Percentiles rank a stretch among this genome's conserved stretches.
These are phyloP conservation scores for Rhabdomys pumilio DNA, from an alignment of 2,797 vertebrate species.

Conservation along the genomic window DNA sequence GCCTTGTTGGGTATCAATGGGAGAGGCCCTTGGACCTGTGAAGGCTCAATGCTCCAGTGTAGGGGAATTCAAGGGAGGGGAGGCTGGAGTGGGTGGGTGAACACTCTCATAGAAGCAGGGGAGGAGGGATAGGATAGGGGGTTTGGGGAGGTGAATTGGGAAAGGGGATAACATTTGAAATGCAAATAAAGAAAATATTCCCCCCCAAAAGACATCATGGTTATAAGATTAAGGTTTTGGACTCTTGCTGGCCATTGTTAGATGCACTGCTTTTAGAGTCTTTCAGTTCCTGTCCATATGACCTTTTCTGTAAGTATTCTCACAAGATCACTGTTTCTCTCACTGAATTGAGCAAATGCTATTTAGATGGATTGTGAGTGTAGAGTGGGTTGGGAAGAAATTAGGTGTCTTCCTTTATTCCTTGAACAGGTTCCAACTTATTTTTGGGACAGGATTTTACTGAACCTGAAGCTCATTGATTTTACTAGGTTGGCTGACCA, in stretches of 20 bases:
- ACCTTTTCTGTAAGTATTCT: background rate
- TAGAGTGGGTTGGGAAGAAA: background rate
- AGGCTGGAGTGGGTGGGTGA: too few relatives aligned
- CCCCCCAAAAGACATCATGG: background rate
- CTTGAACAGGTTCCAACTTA: background rate
- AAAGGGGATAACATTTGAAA: too few relatives aligned
- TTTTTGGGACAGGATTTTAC: background rate
- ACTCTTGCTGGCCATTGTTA: slow-evolving; percentile 16
- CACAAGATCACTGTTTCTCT: background rate
- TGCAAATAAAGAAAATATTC: too few relatives aligned
- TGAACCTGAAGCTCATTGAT: background rate
- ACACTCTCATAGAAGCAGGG: too few relatives aligned
- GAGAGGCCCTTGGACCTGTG: too few relatives aligned
- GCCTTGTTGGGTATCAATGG: too few relatives aligned
- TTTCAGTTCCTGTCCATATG: background rate
- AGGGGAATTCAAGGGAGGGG: too few relatives aligned
- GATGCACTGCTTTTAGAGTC: background rate
- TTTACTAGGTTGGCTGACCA: background rate
- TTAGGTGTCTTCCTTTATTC: background rate
- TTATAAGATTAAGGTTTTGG: background rate
- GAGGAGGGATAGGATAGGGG: too few relatives aligned
- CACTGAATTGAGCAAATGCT: slow-evolving; percentile 33
- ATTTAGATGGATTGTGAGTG: background rate
- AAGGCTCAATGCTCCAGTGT: too few relatives aligned
- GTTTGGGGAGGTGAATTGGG: too few relatives aligned